A percentile compares a stretch with the other conserved stretches of the same genome.
These are phyloP conservation scores for Corythoichthys haematopterus DNA, from an alignment of 2,113 vertebrate species.

Conservation along the genomic window DNA sequence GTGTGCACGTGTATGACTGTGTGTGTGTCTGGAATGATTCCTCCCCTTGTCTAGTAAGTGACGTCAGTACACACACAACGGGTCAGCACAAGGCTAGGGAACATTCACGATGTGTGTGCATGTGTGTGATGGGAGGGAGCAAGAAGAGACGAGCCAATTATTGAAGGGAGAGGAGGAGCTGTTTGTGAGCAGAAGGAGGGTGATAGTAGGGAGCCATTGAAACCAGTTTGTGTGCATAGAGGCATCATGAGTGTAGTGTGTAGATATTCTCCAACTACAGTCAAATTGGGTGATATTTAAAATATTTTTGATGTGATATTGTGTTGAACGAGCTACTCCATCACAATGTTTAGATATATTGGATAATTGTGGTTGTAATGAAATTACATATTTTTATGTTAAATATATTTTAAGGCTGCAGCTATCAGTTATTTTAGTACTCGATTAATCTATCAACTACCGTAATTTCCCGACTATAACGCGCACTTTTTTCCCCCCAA, in stretches of 20 bases:
- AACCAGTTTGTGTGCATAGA: constrained; percentile 58
- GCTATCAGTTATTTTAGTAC: too few species aligned
- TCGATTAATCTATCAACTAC: too few species aligned
- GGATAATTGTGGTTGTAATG: too few species aligned
- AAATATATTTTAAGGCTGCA: too few species aligned
- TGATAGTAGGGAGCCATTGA: constrained; percentile 62
- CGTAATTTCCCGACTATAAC: too few species aligned
- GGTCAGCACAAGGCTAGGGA: constrained; percentile 71
- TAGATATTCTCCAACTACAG: neutral
- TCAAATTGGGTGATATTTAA: too few species aligned
- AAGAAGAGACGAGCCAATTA: constrained; percentile 48
- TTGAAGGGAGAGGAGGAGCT: constrained; percentile 58
- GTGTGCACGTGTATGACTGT: constrained; percentile 24
- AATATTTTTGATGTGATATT: too few species aligned
- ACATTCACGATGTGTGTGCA: constrained; percentile 34
- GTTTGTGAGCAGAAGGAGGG: constrained; percentile 64
- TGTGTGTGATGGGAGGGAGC: constrained; percentile 33
- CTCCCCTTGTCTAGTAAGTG: constrained; percentile 70
- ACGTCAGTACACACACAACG: constrained; percentile 70
- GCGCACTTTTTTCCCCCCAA: too few species aligned
- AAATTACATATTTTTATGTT: too few species aligned
- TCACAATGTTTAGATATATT: too few species aligned
- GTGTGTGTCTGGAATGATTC: constrained; percentile 69
- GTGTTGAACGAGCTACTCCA: too few species aligned
- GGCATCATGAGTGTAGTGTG: constrained; percentile 11